phyloP scores from a whole-genome alignment of 2,113 vertebrate genomes.

The Catagonus wagneri region DNA sequence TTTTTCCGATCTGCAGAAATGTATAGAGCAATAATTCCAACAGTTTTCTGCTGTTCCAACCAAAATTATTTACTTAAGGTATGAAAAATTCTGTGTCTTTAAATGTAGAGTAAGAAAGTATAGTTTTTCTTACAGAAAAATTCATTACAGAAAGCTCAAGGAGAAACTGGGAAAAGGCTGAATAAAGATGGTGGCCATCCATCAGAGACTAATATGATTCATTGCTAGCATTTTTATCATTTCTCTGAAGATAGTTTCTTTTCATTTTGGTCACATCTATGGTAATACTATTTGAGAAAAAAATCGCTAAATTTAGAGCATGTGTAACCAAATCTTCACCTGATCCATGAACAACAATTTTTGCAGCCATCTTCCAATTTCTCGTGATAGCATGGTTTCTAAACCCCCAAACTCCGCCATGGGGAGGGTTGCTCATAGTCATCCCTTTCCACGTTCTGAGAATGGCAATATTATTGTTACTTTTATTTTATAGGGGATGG shows the following conservation, averaged over 20 bases:
- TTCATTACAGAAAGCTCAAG: neutral
- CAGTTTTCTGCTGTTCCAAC: neutral
- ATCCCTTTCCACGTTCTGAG: neutral
- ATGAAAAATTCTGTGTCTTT: neutral
- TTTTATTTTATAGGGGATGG: neutral
- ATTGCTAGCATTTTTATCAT: neutral
- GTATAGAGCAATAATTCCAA: neutral
- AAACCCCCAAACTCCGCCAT: neutral
- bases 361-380: neutral
- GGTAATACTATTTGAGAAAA: neutral
- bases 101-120: neutral
- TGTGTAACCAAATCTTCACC: neutral
- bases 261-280: neutral
- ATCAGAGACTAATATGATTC: neutral
- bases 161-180: neutral
- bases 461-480: neutral
- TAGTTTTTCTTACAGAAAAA: neutral
- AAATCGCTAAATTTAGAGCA: neutral
- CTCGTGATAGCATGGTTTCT: neutral
- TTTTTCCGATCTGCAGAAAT: neutral
- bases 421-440: neutral
- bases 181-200: fast-evolving
- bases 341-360: neutral
- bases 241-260: neutral
- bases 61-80: neutral